Percentiles rank a stretch among this genome's conserved stretches.
phyloP scores from a whole-genome alignment of 2,888 invertebrate genomes.

The Eledona agricola region DNA sequence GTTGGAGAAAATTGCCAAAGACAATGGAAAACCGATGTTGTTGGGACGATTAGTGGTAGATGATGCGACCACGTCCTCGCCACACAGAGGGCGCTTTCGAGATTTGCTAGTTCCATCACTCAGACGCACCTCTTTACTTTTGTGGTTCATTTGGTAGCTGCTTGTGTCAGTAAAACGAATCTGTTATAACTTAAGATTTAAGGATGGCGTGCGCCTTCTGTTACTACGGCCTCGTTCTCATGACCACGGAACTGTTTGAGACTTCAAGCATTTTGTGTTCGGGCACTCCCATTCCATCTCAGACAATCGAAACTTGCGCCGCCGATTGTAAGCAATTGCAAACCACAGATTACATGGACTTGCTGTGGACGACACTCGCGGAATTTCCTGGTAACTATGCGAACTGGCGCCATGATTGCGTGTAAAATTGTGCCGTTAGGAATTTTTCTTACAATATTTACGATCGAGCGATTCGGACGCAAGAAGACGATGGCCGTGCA shows the following conservation, averaged over 20 bases:
- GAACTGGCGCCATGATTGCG: background rate
- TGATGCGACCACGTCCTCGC: slow-evolving; percentile 69
- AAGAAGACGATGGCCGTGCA: slow-evolving; percentile 95
- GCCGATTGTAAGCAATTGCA: slow-evolving; percentile 77
- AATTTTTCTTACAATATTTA: slow-evolving; percentile 86
- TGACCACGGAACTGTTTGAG: slow-evolving; percentile 93
- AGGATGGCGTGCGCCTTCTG: slow-evolving; percentile 95
- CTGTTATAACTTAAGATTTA: slow-evolving; percentile 34
- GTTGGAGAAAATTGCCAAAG: slow-evolving; percentile 84
- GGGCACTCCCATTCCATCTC: slow-evolving; percentile 47
- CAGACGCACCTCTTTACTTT: slow-evolving; percentile 81
- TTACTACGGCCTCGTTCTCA: slow-evolving; percentile 92
- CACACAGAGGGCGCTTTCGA: slow-evolving; percentile 73
- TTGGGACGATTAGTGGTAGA: slow-evolving; percentile 85
- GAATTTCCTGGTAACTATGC: slow-evolving; percentile 83
- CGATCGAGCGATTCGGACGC: slow-evolving; percentile 89
- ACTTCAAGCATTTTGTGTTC: slow-evolving; percentile 64
- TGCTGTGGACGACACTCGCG: slow-evolving; percentile 92
- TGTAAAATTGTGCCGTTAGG: slow-evolving; percentile 64
- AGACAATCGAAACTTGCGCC: slow-evolving; percentile 66
- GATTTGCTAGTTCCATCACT: slow-evolving; percentile 83
- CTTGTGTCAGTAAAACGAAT: slow-evolving; percentile 10
- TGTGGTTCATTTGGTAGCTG: slow-evolving; percentile 91
- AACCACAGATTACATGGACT: slow-evolving; percentile 89
- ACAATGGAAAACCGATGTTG: slow-evolving; percentile 90